Conservation (phyloP, 1,140 invertebrate genomes). For the Odontomachus brunneus region DNA sequence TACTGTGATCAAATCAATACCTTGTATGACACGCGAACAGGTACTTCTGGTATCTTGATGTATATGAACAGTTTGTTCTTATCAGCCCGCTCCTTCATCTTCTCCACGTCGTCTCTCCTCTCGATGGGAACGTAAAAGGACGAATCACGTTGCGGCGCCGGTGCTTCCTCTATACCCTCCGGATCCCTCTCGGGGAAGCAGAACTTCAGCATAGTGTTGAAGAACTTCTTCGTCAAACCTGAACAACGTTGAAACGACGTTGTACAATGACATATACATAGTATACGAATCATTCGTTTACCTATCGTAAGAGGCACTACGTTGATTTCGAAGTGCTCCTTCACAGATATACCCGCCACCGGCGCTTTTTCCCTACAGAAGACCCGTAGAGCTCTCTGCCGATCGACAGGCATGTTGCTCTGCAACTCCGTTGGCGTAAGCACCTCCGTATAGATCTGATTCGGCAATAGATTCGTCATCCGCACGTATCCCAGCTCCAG, state of each 20-base stretch:
- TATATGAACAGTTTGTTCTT: conserved; percentile 99
- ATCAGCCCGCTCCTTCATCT: conserved; percentile 99
- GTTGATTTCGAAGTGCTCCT: conserved; percentile 99
- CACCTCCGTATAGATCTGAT: conserved; percentile 97
- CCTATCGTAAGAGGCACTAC: conserved; percentile 97
- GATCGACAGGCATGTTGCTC: conserved; percentile 95
- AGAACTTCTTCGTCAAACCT: conserved; percentile 98
- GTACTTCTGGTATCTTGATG: conserved; percentile 99
- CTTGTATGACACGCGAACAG: conserved; percentile 98
- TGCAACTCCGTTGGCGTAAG: conserved; percentile 94
- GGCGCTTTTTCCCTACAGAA: conserved; percentile 96
- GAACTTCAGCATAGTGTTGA: conserved; percentile 98
- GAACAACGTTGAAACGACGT: conserved; percentile 72
- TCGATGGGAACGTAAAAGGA: conserved; percentile 95
- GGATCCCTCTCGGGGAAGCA: conserved; percentile 99
- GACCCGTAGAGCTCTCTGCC: conserved; percentile 92
- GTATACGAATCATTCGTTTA: conserved; percentile 76
- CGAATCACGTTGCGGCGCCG: conserved; percentile 90
- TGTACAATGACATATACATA: neutral
- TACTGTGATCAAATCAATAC: conserved; percentile 68
- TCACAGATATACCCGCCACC: conserved; percentile 98
- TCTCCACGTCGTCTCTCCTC: conserved; percentile 97
- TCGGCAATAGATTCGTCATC: conserved; percentile 97
- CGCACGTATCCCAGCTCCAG: conserved; percentile 98
- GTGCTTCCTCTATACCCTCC: conserved; percentile 90